These are phyloP conservation scores for Dromiciops gliroides DNA, from an alignment of 2,113 vertebrate species.

Conservation along the genomic window DNA sequence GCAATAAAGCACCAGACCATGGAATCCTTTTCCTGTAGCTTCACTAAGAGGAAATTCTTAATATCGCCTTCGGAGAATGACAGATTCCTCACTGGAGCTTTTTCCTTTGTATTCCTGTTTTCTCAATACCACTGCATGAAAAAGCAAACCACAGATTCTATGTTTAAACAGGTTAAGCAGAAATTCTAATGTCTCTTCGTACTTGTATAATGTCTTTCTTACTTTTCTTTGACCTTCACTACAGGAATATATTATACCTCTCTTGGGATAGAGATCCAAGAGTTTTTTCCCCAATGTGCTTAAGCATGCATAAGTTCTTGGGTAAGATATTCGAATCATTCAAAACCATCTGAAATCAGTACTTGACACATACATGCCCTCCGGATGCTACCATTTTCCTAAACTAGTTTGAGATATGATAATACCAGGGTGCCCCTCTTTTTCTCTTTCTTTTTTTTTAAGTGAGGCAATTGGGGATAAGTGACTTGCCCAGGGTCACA, in stretches of 20 bases:
- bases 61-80: neutral
- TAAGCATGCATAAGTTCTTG: neutral
- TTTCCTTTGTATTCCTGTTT: neutral
- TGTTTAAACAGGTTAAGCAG: neutral
- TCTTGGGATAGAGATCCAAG: neutral
- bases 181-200: neutral
- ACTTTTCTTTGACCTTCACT: neutral
- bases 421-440: no score
- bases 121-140: neutral
- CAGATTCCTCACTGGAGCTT: neutral
- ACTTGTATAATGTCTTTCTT: no score
- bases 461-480: no score
- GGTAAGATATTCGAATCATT: neutral
- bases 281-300: neutral
- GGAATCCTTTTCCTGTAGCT: neutral
- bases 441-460: no score
- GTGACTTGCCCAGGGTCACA: no score
- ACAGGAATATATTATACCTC: neutral
- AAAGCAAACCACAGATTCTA: neutral
- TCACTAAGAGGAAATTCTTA: neutral
- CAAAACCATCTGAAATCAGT: neutral
- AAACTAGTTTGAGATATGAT: no score
- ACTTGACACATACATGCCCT: neutral
- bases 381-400: no score
- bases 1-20: neutral